These are phyloP conservation scores for Ennomos erosarius DNA, from an alignment of 2,888 invertebrate species.

Conservation along the genomic window DNA sequence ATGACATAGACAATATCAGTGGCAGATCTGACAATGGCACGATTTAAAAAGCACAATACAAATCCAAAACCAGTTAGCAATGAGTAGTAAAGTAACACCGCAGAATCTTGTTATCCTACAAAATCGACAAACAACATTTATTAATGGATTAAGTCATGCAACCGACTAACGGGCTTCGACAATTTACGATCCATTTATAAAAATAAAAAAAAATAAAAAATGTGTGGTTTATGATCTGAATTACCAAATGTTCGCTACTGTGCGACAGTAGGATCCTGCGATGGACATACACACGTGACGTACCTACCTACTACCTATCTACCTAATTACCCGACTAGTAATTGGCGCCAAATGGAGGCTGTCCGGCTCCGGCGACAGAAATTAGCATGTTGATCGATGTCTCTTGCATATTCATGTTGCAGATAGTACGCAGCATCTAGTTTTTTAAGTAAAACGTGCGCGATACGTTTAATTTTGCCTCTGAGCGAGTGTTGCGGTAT, in stretches of 20 bases:
- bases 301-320: no score
- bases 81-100: slow-evolving; percentile 6
- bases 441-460: slow-evolving; percentile 41
- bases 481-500: slow-evolving; percentile 20
- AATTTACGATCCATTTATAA: slow-evolving; percentile 19
- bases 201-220: no score
- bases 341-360: slow-evolving; percentile 46
- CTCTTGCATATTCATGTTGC: slow-evolving; percentile 57
- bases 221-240: slow-evolving; percentile 9
- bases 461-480: slow-evolving; percentile 42
- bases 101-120: slow-evolving; percentile 12
- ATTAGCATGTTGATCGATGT: slow-evolving; percentile 64
- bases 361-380: slow-evolving; percentile 48
- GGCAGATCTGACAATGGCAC: slow-evolving; percentile 7
- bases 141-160: slow-evolving; percentile 4
- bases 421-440: slow-evolving; percentile 38
- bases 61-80: slow-evolving; percentile 14
- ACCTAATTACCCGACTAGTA: slow-evolving; percentile 30
- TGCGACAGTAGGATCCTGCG: slow-evolving; percentile 3
- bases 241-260: slow-evolving; percentile 4
- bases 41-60: slow-evolving; percentile 13
- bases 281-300: slow-evolving; percentile 9
- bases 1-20: neutral
- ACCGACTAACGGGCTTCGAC: neutral
- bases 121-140: slow-evolving; percentile 8